Evolutionary conservation across 2,113 vertebrate species (phyloP).

Genomic region (Bombycilla garrulus): DNA sequence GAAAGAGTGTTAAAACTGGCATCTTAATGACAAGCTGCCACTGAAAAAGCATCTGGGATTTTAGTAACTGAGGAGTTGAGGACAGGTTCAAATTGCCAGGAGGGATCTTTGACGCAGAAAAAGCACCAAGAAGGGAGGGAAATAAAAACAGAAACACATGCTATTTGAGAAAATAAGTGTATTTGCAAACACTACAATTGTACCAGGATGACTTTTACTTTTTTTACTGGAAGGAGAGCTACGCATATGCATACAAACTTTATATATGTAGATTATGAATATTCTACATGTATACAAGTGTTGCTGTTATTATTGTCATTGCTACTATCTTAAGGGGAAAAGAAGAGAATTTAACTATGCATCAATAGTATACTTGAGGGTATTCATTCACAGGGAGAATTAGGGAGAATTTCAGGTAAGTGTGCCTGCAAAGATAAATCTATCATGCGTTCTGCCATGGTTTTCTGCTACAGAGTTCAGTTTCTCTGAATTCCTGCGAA

Average conservation of each 20-base stretch:
- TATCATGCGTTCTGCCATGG: not conserved
- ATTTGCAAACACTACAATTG: not conserved
- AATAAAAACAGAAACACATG: not conserved
- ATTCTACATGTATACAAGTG: not conserved
- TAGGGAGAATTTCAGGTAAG: not conserved
- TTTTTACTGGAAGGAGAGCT: not conserved
- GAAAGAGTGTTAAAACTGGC: slow-evolving; percentile 40
- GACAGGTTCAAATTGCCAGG: slow-evolving; percentile 53
- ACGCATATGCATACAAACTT: not conserved
- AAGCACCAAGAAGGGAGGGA: not conserved
- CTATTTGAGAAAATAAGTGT: not conserved
- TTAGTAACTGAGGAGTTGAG: slow-evolving; percentile 42
- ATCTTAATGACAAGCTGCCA: slow-evolving; percentile 55
- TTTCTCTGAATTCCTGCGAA: not conserved
- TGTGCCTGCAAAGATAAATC: not conserved
- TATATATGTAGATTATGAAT: not conserved
- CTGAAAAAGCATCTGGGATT: slow-evolving; percentile 42
- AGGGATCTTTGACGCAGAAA: slow-evolving; percentile 41
- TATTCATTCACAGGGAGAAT: not conserved
- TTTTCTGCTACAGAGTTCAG: not conserved
- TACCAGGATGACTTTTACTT: not conserved
- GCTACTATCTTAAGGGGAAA: not conserved
- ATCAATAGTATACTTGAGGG: not conserved
- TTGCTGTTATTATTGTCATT: not conserved
- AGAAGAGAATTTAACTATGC: not conserved